phyloP scores from a whole-genome alignment of 2,113 vertebrate species.

The Callipepla californica region DNA sequence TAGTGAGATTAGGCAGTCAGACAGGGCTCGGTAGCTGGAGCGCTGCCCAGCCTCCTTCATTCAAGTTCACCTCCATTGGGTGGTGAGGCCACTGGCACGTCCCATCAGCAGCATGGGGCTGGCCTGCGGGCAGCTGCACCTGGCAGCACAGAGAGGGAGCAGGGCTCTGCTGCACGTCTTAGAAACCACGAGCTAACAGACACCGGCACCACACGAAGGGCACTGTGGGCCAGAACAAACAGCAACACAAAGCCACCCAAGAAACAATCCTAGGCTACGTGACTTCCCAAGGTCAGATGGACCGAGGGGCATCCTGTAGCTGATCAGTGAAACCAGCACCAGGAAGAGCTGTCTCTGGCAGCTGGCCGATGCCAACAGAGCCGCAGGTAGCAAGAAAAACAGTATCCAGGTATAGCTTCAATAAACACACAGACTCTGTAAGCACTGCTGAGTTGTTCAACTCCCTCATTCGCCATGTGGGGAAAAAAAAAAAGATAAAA shows the following conservation, averaged over 20 bases:
- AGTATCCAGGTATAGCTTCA: background rate
- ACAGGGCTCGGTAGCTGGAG: background rate
- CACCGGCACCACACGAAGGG: background rate
- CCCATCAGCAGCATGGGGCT: background rate
- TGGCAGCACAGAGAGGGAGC: background rate
- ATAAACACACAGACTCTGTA: background rate
- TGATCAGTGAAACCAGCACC: background rate
- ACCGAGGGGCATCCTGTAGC: background rate
- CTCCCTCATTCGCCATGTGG: rapidly evolving
- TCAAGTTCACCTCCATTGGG: background rate
- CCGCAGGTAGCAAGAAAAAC: background rate
- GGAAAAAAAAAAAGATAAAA: background rate
- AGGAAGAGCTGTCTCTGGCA: background rate
- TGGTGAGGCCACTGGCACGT: background rate
- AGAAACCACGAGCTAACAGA: background rate
- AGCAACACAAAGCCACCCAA: background rate
- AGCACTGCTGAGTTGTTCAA: background rate
- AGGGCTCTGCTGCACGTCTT: background rate
- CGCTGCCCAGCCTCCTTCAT: background rate
- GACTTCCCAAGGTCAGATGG: background rate
- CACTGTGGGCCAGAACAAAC: background rate
- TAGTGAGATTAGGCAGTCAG: background rate
- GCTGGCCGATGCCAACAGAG: background rate
- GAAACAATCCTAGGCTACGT: background rate
- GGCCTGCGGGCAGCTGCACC: background rate